Conservation (phyloP, 2,888 invertebrate species). For the Mechanitis mazaeus region DNA sequence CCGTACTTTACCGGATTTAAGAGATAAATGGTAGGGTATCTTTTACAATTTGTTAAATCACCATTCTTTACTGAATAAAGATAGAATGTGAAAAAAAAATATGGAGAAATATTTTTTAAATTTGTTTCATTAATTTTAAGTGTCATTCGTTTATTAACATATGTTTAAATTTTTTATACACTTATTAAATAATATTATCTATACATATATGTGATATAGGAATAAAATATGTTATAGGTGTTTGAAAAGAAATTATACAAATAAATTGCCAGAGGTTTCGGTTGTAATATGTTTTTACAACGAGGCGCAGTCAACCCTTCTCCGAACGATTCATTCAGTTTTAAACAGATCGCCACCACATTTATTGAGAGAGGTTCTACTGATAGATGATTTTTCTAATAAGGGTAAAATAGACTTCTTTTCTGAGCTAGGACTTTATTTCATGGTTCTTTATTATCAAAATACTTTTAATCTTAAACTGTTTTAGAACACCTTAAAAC, state of each 20-base stretch:
- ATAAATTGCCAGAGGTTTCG: constrained; percentile 84
- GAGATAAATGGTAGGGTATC: constrained; percentile 47
- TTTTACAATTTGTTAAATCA: background rate
- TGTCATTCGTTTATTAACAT: too few species aligned
- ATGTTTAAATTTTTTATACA: too few species aligned
- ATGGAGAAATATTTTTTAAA: too few species aligned
- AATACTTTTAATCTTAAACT: too few species aligned
- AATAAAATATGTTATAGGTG: constrained; percentile 76
- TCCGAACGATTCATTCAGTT: constrained; percentile 96
- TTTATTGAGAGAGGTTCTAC: constrained; percentile 91
- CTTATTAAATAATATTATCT: too few species aligned
- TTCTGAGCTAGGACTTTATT: background rate
- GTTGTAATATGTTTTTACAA: constrained; percentile 97
- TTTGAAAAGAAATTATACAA: constrained; percentile 75
- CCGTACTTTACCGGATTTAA: constrained; percentile 89
- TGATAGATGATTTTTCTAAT: constrained; percentile 96
- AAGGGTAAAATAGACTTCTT: constrained; percentile 79
- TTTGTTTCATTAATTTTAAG: too few species aligned
- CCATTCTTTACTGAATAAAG: background rate
- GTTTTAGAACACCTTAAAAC: constrained; percentile 80
- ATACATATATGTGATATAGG: too few species aligned
- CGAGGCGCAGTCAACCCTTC: constrained; percentile 97
- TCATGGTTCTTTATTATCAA: constrained; percentile 8
- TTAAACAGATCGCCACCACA: constrained; percentile 90
- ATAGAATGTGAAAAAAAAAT: too few species aligned